Conservation (phyloP, 1,140 invertebrate species). For the Magallana angulata region DNA sequence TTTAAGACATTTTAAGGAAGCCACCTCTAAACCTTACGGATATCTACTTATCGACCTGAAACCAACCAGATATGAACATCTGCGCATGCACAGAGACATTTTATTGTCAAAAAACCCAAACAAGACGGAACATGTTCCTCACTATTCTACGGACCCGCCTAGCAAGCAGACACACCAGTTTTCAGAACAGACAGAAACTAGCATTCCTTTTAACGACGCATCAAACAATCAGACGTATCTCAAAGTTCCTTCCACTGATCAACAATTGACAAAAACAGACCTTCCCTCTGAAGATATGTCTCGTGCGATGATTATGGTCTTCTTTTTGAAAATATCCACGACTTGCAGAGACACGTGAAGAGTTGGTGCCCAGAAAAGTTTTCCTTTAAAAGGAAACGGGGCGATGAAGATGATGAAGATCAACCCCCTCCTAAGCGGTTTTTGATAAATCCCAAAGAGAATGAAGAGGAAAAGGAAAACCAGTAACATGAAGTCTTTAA, state of each 20-base stretch:
- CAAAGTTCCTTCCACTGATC: neutral
- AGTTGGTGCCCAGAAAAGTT: constrained; percentile 45
- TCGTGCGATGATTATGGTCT: constrained; percentile 51
- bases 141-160: neutral
- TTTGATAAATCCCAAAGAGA: neutral
- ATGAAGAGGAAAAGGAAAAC: constrained; percentile 38
- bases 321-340: constrained; percentile 48
- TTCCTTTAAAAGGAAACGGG: neutral
- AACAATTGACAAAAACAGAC: neutral
- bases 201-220: neutral
- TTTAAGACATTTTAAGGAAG: neutral
- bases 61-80: neutral
- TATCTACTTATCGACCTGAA: constrained; percentile 58
- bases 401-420: constrained; percentile 43
- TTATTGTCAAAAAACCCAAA: neutral
- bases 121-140: neutral
- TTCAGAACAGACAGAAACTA: neutral
- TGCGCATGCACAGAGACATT: constrained; percentile 1
- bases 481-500: neutral
- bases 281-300: constrained; percentile 21
- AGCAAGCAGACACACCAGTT: neutral
- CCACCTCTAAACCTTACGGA: constrained; percentile 44
- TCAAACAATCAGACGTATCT: neutral
- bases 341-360: constrained; percentile 52
- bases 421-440: neutral